These are phyloP conservation scores for Daboia siamensis DNA, from an alignment of 2,113 vertebrate species.

Conservation along the genomic window DNA sequence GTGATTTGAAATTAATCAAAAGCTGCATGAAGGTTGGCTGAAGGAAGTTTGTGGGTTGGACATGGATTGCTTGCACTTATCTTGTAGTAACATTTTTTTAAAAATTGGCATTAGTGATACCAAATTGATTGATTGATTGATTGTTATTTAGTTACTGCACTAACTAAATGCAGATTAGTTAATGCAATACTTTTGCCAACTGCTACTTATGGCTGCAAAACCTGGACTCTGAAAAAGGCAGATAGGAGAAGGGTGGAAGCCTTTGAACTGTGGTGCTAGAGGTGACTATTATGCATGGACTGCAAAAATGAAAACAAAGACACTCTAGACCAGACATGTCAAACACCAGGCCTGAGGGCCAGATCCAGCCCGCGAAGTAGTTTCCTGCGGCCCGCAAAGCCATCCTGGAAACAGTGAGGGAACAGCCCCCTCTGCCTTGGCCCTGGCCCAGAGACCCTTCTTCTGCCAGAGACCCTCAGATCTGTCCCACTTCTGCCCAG, in stretches of 20 bases:
- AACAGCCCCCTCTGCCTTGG: too few species aligned
- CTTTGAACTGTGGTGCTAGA: not conserved
- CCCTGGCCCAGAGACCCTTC: too few species aligned
- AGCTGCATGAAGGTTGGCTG: not conserved
- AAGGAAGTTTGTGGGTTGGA: not conserved
- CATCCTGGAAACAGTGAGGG: too few species aligned
- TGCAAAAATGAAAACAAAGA: not conserved
- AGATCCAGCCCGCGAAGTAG: too few species aligned
- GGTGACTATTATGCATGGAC: not conserved
- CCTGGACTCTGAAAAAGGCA: too few species aligned
- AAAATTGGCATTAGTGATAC: not conserved
- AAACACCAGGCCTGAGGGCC: too few species aligned
- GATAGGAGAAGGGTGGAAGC: too few species aligned
- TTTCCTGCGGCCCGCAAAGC: too few species aligned
- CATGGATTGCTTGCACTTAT: not conserved
- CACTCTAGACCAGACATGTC: not conserved
- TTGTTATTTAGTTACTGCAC: not conserved
- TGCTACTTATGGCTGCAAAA: too few species aligned
- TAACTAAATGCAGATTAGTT: not conserved
- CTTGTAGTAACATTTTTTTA: not conserved
- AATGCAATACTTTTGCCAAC: too few species aligned
- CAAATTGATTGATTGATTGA: not conserved
- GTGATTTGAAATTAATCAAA: not conserved
- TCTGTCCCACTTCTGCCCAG: too few species aligned
- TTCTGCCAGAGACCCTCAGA: too few species aligned